Evolutionary conservation across 2,113 vertebrate species (phyloP), one percentile per base, ranked within the genome.

Genomic region (Glaucomys volans): DNA sequence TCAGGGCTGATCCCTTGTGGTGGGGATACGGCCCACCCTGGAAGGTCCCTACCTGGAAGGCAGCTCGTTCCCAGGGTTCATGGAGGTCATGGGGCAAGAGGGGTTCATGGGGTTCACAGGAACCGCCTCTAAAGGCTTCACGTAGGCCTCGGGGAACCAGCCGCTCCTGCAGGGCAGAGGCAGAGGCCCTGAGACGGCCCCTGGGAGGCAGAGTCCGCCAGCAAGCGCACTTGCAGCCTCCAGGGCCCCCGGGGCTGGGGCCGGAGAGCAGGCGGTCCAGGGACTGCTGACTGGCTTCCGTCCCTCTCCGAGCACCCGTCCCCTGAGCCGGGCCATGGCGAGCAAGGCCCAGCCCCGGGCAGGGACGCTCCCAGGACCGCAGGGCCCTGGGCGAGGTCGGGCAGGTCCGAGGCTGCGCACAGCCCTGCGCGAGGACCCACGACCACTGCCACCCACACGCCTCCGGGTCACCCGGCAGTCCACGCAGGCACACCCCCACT

Each of bases 81-180:
- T 44, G 44, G 88, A 37, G 69, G 30, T 30, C 94, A 79, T 26
- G 47, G 93, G 57, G 30, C 20, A 50, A 35, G 44, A 4, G 9
- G 93, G 92, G 1, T 82, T 84, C 71, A 97, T 87, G 76, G 98
- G 96, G 28, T 75, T 69, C 97, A 98, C 83, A 75, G 98, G 94
- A 0, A 50, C n/a, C 3, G 96, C 96, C 66, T 98, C 99, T 81
- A 99, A 7, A 40, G 99, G 97, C 82, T 99, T 99, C 90, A 99
- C 99, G 4, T 99, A 99, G 42, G 99, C 99, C 96, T 99, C 99
- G 0, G 99, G 99, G 95, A 99, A 99, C 99, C 99, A 99, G 97
- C 99, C 99, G 1, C 99, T 99, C 62, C 99, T 99, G 98, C 10
- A 10, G 77, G 75, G 92, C n/a, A 77, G 72, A 40, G 80, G 80